Conservation (phyloP, 2,797 vertebrate species). For the Sternotherus odoratus region DNA sequence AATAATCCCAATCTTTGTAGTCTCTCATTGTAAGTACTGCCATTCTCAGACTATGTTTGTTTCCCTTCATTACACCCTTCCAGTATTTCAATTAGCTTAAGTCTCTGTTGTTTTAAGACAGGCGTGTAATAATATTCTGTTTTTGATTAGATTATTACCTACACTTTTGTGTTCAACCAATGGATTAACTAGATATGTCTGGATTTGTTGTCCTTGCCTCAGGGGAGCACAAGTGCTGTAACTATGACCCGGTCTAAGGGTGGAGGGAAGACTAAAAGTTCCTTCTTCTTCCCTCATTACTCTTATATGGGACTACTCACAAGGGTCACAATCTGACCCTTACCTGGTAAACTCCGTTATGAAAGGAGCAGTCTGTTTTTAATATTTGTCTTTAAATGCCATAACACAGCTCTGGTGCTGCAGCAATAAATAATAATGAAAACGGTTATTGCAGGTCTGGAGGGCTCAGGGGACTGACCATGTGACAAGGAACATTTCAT, state of each 20-base stretch:
- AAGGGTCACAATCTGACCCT: background rate
- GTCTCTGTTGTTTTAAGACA: background rate
- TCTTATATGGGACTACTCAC: background rate
- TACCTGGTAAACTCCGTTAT: background rate
- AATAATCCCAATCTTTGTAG: background rate
- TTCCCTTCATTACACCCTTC: background rate
- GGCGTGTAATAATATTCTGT: rapidly evolving
- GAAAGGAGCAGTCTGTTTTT: background rate
- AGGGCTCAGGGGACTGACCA: background rate
- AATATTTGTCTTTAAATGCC: background rate
- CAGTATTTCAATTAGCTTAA: background rate
- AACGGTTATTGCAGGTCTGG: background rate
- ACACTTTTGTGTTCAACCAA: background rate
- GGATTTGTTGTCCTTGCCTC: background rate
- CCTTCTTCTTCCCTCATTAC: background rate
- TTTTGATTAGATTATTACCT: background rate
- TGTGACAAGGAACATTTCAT: background rate
- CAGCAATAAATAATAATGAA: background rate
- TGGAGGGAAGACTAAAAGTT: background rate
- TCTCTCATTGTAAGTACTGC: background rate
- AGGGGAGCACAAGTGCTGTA: background rate
- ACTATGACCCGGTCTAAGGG: background rate
- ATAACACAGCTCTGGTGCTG: background rate
- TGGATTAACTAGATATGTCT: background rate
- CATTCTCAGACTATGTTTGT: background rate